phyloP scores from a whole-genome alignment of 1,140 invertebrate species.

The Pogonomyrmex barbatus region DNA sequence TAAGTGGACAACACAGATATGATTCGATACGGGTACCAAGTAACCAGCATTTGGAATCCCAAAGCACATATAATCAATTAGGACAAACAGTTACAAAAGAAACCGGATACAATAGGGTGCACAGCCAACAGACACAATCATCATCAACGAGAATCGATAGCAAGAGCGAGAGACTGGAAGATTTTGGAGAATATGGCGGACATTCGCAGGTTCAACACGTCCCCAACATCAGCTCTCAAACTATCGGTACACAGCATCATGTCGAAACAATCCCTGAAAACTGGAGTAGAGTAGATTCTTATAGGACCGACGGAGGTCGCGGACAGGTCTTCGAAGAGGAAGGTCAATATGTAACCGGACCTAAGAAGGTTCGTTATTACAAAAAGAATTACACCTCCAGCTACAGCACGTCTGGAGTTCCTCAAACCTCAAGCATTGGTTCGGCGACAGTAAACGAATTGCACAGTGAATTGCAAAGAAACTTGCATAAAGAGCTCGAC shows the following conservation, averaged over 20 bases:
- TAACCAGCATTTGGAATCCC: slow-evolving; percentile 44
- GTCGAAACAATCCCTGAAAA: slow-evolving; percentile 41
- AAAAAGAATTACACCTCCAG: slow-evolving; percentile 78
- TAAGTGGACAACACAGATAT: slow-evolving; percentile 29
- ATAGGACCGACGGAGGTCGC: slow-evolving; percentile 70
- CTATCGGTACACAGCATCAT: slow-evolving; percentile 2
- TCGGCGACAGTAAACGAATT: neutral
- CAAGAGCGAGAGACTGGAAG: slow-evolving; percentile 68
- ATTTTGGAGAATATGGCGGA: slow-evolving; percentile 63
- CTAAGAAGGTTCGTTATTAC: slow-evolving; percentile 74
- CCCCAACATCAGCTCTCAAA: slow-evolving; percentile 18
- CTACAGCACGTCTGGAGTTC: slow-evolving; percentile 65
- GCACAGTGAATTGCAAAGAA: slow-evolving; percentile 58
- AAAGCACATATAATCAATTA: slow-evolving; percentile 35
- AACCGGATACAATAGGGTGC: slow-evolving; percentile 44
- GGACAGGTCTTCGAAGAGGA: slow-evolving; percentile 75
- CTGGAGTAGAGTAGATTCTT: slow-evolving; percentile 72
- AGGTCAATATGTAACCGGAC: slow-evolving; percentile 75
- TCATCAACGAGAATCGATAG: neutral
- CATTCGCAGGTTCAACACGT: slow-evolving; percentile 51
- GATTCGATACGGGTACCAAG: slow-evolving; percentile 21
- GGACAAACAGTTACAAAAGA: slow-evolving; percentile 29
- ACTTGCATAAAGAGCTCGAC: slow-evolving; percentile 61
- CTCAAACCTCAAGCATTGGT: neutral
- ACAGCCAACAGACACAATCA: slow-evolving; percentile 58